Evolutionary conservation across 2,113 vertebrate genomes (phyloP), one percentile per base, ranked within the genome.

Genomic region (Petroica traversi): DNA sequence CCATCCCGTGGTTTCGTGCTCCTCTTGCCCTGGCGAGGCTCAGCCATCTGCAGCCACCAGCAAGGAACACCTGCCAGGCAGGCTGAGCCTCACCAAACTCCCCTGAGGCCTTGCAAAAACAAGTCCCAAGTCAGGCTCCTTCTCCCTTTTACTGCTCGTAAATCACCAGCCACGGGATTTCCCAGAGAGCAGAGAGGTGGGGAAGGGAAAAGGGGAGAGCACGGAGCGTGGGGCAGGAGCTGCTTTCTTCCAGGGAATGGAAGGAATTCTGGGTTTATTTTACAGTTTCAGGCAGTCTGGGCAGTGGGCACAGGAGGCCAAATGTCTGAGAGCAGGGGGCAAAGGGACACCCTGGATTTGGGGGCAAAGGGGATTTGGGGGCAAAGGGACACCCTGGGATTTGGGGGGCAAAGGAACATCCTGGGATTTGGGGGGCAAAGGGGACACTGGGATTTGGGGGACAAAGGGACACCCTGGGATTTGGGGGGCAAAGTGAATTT

Each of bases 221-320:
- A 2, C 1, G 3, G 40, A 72, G 43, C 1, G 0, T 8, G 33
- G 63, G 23, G 31, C n/a, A 19, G 0, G 28, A 92, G 55, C 63
- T 54, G 34, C 55, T 88, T 54, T 64, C 38, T 28, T 22, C 22
- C 57, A 46, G 31, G 19, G 36, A 40, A 43, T 12, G 45, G 33
- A 5, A 5, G 68, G 7, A 33, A 25, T 5, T 33, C 68, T 4
- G 19, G 69, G 6, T 41, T 46, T 38, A 3, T 58, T 88, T 22
- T 4, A 15, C 2, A 36, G 26, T 17, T 75, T 17, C 38, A 57
- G 31, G 34, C 68, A 71, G 33, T 14, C 74, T 78, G 81, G 43
- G 33, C 41, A 49, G 9, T 22, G 40, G 73, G 82, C 31, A 85
- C 17, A 51, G 78, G 88, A 58, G 78, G 43, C 15, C 77, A 57